A percentile compares a stretch with the other conserved stretches of the same genome.
Conservation (phyloP, 2,113 vertebrate species). For the Etheostoma spectabile region DNA sequence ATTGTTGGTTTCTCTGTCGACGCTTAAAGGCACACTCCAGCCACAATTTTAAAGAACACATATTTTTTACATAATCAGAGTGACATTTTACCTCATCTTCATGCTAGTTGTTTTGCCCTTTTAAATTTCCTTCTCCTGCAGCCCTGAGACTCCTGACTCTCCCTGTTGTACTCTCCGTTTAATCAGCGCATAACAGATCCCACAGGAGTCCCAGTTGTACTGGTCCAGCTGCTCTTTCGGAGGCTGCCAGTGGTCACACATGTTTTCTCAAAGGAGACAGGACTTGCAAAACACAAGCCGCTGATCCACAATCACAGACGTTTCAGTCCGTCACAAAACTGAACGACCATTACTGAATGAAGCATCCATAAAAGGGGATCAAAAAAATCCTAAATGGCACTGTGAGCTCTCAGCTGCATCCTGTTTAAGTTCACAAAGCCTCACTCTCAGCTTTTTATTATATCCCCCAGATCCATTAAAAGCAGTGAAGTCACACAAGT, state of each 20-base stretch:
- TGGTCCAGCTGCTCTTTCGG: constrained; percentile 71
- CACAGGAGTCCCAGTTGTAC: constrained; percentile 28
- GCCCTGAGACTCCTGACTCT: constrained; percentile 1
- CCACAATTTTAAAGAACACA: neutral
- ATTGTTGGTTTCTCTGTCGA: neutral
- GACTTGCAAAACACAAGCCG: constrained; percentile 52
- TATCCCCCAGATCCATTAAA: constrained; percentile 66
- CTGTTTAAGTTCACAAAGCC: constrained; percentile 78
- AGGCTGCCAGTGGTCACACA: constrained; percentile 65
- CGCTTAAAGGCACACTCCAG: neutral
- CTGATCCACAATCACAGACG: constrained; percentile 37
- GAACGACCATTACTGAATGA: constrained; percentile 11
- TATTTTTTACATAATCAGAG: neutral
- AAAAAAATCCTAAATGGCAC: constrained; percentile 57
- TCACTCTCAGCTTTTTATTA: constrained; percentile 60
- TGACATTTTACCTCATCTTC: neutral
- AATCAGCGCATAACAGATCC: constrained; percentile 40
- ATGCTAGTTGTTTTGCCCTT: neutral
- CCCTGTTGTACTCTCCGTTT: constrained; percentile 22
- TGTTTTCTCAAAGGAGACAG: constrained; percentile 69
- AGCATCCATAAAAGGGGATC: constrained; percentile 38
- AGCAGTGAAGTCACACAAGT: constrained; percentile 59
- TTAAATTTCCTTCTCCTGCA: constrained; percentile 10
- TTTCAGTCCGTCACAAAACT: constrained; percentile 44
- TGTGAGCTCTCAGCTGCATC: constrained; percentile 83